phyloP scores from a whole-genome alignment of 2,113 vertebrate species.

The Cochlearius cochlearius region DNA sequence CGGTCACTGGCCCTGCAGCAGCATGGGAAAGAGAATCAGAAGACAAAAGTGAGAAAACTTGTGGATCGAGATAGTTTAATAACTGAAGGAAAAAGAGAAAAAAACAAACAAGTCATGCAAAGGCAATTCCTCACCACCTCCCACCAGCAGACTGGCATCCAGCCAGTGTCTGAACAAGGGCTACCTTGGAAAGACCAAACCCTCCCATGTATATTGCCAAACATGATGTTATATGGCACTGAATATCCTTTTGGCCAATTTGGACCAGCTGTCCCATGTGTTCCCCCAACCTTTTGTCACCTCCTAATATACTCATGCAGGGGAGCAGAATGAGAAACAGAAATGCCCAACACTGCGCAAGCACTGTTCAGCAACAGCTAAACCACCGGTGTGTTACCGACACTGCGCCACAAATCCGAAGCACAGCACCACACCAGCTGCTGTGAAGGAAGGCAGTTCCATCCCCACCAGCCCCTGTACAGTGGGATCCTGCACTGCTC shows the following conservation, averaged over 20 bases:
- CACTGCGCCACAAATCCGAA: not conserved
- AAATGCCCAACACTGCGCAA: not conserved
- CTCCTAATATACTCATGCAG: too few species aligned
- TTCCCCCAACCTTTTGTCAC: not conserved
- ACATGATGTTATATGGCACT: too few species aligned
- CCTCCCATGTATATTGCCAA: rapidly evolving
- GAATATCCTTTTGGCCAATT: not conserved
- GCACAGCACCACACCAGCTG: rapidly evolving
- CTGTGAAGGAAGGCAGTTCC: not conserved
- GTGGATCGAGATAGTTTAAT: not conserved
- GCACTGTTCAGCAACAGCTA: not conserved
- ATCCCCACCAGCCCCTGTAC: not conserved
- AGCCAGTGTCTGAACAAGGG: not conserved
- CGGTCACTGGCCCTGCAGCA: not conserved
- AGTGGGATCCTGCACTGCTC: not conserved
- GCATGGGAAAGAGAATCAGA: not conserved
- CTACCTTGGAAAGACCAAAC: not conserved
- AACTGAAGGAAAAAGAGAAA: not conserved
- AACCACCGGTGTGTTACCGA: not conserved
- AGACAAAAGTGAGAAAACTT: not conserved
- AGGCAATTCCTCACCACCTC: not conserved
- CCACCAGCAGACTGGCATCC: not conserved
- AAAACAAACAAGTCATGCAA: not conserved
- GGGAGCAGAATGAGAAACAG: not conserved
- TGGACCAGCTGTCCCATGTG: not conserved